These are phyloP conservation scores for Montipora capitata DNA, from an alignment of 92 coral and sea anemone species.

Conservation along the genomic window DNA sequence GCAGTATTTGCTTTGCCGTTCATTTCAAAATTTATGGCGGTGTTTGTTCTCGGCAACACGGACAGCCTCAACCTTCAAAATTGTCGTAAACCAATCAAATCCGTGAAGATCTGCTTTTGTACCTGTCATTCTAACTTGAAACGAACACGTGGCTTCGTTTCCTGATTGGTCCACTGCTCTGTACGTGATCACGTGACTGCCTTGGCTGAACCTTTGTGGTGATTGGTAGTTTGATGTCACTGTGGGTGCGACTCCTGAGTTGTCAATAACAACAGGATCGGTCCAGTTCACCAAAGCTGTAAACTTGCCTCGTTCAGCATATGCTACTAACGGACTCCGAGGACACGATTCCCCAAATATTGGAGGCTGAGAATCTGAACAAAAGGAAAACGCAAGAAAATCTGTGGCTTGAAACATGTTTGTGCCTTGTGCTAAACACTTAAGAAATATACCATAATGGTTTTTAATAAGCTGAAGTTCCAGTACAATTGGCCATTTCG, in stretches of 20 bases:
- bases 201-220: constrained; percentile 40
- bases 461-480: too few relatives aligned
- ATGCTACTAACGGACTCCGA: background rate
- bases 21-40: background rate
- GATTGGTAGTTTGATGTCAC: constrained; percentile 17
- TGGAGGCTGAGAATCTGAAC: constrained; percentile 63
- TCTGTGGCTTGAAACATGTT: background rate
- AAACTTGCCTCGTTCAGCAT: constrained; percentile 32
- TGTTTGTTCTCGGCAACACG: too few relatives aligned
- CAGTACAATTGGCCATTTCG: too few relatives aligned
- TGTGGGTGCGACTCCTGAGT: constrained; percentile 57
- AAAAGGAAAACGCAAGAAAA: background rate
- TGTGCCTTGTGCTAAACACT: background rate
- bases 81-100: background rate
- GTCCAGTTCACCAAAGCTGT: constrained; percentile 67
- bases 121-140: constrained; percentile 56
- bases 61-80: too few relatives aligned
- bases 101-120: background rate
- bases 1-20: background rate
- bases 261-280: constrained; percentile 56
- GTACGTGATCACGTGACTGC: constrained; percentile 49
- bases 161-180: constrained; percentile 65
- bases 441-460: too few relatives aligned
- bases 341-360: constrained; percentile 54
- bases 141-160: constrained; percentile 45